Percentiles rank a stretch among this genome's conserved stretches.
Conservation (phyloP, 2,888 invertebrate genomes). For the Proisotoma minuta region DNA sequence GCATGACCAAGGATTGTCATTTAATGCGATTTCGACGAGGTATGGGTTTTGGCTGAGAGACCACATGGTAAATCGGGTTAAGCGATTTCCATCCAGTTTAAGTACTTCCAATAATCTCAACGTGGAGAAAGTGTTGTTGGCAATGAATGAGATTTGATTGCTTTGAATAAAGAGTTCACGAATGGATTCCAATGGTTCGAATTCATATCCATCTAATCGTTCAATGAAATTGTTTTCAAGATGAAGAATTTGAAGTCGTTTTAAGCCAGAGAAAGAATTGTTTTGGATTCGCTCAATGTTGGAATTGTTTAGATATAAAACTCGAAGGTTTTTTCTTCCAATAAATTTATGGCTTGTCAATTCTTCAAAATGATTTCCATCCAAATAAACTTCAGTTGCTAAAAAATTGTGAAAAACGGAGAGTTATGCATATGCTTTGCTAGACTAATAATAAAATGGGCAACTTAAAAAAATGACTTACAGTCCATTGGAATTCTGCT, state of each 20-base stretch:
- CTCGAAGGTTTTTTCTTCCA: constrained; percentile 81
- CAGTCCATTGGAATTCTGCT: constrained; percentile 82
- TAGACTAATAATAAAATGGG: too few relatives aligned
- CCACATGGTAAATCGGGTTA: constrained; percentile 79
- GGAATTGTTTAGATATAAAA: constrained; percentile 82
- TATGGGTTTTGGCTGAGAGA: constrained; percentile 76
- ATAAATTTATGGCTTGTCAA: constrained; percentile 84
- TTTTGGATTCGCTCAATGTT: constrained; percentile 79
- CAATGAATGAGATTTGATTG: constrained; percentile 75
- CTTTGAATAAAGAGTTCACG: constrained; percentile 81
- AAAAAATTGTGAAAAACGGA: too few relatives aligned
- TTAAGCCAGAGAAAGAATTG: constrained; percentile 83
- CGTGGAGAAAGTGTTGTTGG: constrained; percentile 76
- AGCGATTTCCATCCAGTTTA: constrained; percentile 75
- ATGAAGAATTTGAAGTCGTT: constrained; percentile 72
- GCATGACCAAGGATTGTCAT: constrained; percentile 73
- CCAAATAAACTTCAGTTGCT: constrained; percentile 66
- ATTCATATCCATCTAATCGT: constrained; percentile 73
- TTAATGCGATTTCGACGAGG: constrained; percentile 76
- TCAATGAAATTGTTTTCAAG: constrained; percentile 80
- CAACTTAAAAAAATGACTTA: too few relatives aligned
- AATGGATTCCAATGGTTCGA: constrained; percentile 73
- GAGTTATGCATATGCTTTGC: too few relatives aligned
- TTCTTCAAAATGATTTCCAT: constrained; percentile 83
- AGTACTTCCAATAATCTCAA: constrained; percentile 77